Base-by-base conservation (phyloP, 2,888 invertebrate genomes). In the Protonemura montana region DNA sequence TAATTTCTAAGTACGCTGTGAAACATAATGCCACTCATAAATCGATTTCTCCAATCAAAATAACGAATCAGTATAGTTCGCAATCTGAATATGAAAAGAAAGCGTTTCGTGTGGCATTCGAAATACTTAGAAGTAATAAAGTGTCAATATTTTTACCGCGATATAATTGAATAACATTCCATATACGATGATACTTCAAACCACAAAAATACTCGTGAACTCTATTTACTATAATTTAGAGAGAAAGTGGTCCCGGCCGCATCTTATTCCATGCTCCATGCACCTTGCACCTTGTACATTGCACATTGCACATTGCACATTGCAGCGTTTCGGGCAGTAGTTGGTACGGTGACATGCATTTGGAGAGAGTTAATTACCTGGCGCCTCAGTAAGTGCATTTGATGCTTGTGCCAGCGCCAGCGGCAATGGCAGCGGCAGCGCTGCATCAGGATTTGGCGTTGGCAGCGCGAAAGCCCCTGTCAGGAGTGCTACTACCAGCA, bases 311-410 rank as follows among this genome's bases (percentile, higher is more conserved):
- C 35, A 35, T n/a, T n/a, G n/a, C n/a, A n/a, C n/a, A n/a, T n/a
- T n/a, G n/a, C n/a, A n/a, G n/a, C n/a, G n/a, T n/a, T n/a, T n/a
- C n/a, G n/a, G n/a, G n/a, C n/a, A n/a, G n/a, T n/a, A n/a, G n/a
- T n/a, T n/a, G n/a, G n/a, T n/a, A n/a, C n/a, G n/a, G n/a, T n/a
- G n/a, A n/a, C n/a, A n/a, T n/a, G n/a, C n/a, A n/a, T 6, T 35
- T 35, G 35, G 35, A 21, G 59, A 76, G 25, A 25, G 13, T 78
- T 2, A 7, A 13, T 29, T 27, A 59, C 41, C 42, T 27, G 77
- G 80, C 26, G 41, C 42, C 77, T 77, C 86, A 85, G 85, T 85
- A 27, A 80, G 25, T 21, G 82, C 28, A 59, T 13, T 59, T 21
- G 29, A 2, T 42, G 86, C 85, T n/a, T 25, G 26, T 76, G 80